Base-by-base conservation (phyloP, 2,113 vertebrate genomes). In the Bubo scandiacus region DNA sequence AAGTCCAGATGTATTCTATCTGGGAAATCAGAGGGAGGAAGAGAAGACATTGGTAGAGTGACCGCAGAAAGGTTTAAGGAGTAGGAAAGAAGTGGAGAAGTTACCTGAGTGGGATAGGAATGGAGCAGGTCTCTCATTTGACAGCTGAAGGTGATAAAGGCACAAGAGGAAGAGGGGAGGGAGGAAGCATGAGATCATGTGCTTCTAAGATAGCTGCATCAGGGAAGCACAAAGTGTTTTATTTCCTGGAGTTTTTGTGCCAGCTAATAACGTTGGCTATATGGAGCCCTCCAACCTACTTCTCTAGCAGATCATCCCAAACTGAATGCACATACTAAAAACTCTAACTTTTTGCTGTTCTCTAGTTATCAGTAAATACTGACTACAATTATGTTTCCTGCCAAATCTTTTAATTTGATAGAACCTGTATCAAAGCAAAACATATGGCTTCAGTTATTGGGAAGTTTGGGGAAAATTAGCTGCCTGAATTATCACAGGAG, bases 351-450 rank as follows among this genome's bases (percentile, higher is more conserved):
- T 81, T 68, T 83, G 27, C n/a, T 72, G 1, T 49, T 82, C 16
- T 92, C 49, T 70, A 77, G 32, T 42, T 54, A 73, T 43, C 34
- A 82, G 62, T 42, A 88, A 83, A 73, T 90, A 83, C 26, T 66
- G 40, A 15, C 29, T 70, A 55, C 21, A 40, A 14, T 52, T 68
- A 38, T 7, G 6, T 72, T 95, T 88, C 51, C 61, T 81, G 67
- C 36, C 49, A 93, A 65, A 59, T 74, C n/a, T 83, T 94, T 68
- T 74, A 17, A 61, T 82, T 84, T 0, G 0, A 19, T 55, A 40
- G n/a, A 90, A 86, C 59, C 70, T 82, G 19, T 59, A 83, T 86
- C 51, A 92, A 94, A 95, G 23, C 16, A 81, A 92, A 93, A 92
- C 29, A 65, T n/a, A 80, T 34, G 51, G 67, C 38, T 86, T 83